Conservation (phyloP, 2,797 vertebrate species). For the Lepus oiostolus region DNA sequence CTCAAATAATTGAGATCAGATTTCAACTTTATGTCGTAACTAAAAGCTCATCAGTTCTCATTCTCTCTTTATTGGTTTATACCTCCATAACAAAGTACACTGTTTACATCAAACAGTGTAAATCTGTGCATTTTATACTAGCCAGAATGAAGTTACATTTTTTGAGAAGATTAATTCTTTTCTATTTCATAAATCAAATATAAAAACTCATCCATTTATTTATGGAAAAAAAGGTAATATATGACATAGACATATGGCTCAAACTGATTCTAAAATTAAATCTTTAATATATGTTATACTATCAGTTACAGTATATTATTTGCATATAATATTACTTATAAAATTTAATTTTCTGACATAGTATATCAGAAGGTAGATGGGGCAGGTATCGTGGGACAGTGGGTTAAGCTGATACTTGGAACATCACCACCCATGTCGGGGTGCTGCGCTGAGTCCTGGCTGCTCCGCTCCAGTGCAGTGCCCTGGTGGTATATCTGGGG, state of each 20-base stretch:
- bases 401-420: too few relatives aligned
- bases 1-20: conserved; percentile 38
- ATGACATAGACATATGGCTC: background rate
- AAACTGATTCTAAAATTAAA: conserved; percentile 35
- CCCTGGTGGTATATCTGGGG: too few relatives aligned
- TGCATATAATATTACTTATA: background rate
- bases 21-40: conserved; percentile 41
- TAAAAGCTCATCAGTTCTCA: conserved; percentile 55
- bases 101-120: background rate
- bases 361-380: background rate
- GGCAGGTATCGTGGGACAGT: too few relatives aligned
- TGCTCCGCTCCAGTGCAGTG: too few relatives aligned
- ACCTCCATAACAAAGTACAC: background rate
- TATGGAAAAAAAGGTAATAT: conserved; percentile 11
- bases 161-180: conserved; percentile 50
- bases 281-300: conserved; percentile 40
- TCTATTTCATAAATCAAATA: conserved; percentile 51
- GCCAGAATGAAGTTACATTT: conserved; percentile 36
- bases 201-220: conserved; percentile 53
- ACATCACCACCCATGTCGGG: too few relatives aligned
- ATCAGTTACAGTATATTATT: background rate
- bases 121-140: conserved; percentile 33
- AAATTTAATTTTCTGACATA: conserved; percentile 60
- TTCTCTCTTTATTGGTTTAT: conserved; percentile 44
- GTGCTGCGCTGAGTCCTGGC: too few relatives aligned